These are phyloP conservation scores for Eupithecia insigniata DNA, from an alignment of 2,888 invertebrate genomes.

Conservation along the genomic window DNA sequence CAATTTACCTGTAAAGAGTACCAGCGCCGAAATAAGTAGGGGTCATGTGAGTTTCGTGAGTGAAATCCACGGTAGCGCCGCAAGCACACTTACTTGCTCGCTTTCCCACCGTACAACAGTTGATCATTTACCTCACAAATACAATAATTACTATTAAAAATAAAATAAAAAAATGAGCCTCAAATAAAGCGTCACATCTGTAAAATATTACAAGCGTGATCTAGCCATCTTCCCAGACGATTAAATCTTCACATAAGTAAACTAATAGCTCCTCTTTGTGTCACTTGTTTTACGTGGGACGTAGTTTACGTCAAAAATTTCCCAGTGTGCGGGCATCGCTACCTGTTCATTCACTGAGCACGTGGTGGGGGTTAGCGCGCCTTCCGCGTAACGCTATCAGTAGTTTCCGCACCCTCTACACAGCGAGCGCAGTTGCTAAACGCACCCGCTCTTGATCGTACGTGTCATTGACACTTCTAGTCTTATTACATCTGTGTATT, in stretches of 20 bases:
- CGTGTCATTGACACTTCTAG: slow-evolving; percentile 75
- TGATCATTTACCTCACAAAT: slow-evolving; percentile 25
- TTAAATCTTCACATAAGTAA: slow-evolving; percentile 7
- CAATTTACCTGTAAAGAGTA: slow-evolving; percentile 73
- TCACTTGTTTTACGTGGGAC: slow-evolving; percentile 41
- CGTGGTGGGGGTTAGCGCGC: slow-evolving; percentile 77
- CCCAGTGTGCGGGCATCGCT: slow-evolving; percentile 55
- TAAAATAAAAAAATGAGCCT: not conserved
- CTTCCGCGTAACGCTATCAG: slow-evolving; percentile 84
- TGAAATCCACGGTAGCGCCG: slow-evolving; percentile 79
- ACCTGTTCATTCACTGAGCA: slow-evolving; percentile 78
- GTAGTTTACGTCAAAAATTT: slow-evolving; percentile 42
- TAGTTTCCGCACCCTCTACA: slow-evolving; percentile 81
- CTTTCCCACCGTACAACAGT: slow-evolving; percentile 70
- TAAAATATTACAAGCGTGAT: slow-evolving; percentile 26
- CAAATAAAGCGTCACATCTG: slow-evolving; percentile 23
- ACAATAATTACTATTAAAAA: slow-evolving; percentile 8
- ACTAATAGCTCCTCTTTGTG: slow-evolving; percentile 22
- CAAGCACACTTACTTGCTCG: slow-evolving; percentile 67
- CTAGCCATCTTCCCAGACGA: slow-evolving; percentile 6
- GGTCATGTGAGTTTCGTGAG: slow-evolving; percentile 74
- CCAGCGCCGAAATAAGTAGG: slow-evolving; percentile 74
- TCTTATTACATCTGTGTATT: slow-evolving; percentile 55
- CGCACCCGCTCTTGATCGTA: slow-evolving; percentile 80
- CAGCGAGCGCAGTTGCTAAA: slow-evolving; percentile 79